Percentiles rank a stretch among this genome's conserved stretches.
Conservation (phyloP, 1,140 invertebrate species). For the Scaptomyza pallida region DNA sequence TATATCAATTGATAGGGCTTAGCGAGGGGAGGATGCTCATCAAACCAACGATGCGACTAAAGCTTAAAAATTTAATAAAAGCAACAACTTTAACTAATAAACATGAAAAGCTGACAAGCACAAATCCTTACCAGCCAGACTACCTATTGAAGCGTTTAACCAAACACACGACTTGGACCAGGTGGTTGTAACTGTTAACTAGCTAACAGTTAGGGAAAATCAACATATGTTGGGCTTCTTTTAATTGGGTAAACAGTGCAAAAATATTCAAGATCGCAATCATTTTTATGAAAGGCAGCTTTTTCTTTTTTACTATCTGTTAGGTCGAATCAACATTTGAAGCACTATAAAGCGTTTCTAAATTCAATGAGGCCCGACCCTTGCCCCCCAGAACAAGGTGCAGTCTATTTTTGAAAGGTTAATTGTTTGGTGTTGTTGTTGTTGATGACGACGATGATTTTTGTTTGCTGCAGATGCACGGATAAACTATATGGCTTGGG, state of each 20-base stretch:
- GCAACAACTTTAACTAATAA: conserved; percentile 55
- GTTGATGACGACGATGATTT: too few relatives aligned
- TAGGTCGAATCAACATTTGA: conserved; percentile 20
- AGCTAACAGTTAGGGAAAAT: conserved; percentile 47
- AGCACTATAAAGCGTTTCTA: conserved; percentile 40
- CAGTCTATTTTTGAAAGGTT: conserved; percentile 55
- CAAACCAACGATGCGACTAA: conserved; percentile 68
- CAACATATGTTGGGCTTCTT: conserved; percentile 66
- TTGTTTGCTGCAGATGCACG: conserved; percentile 37
- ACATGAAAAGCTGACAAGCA: conserved; percentile 15
- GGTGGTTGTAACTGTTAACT: conserved; percentile 10
- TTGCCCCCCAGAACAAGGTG: conserved; percentile 11
- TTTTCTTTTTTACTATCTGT: conserved; percentile 43
- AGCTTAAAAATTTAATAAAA: conserved; percentile 80
- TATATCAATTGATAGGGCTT: conserved; percentile 75
- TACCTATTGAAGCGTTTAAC: conserved; percentile 7
- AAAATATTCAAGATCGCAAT: conserved; percentile 47
- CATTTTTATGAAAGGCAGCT: conserved; percentile 24
- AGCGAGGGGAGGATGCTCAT: conserved; percentile 51
- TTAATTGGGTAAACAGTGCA: conserved; percentile 63
- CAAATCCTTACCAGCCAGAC: conserved; percentile 58
- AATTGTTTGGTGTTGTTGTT: conserved; percentile 58
- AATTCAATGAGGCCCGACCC: conserved; percentile 18
- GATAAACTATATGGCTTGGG: conserved; percentile 39
- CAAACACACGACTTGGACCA: not conserved